phyloP scores from a whole-genome alignment of 1,140 invertebrate species.

The Trachelipus rathkii region DNA sequence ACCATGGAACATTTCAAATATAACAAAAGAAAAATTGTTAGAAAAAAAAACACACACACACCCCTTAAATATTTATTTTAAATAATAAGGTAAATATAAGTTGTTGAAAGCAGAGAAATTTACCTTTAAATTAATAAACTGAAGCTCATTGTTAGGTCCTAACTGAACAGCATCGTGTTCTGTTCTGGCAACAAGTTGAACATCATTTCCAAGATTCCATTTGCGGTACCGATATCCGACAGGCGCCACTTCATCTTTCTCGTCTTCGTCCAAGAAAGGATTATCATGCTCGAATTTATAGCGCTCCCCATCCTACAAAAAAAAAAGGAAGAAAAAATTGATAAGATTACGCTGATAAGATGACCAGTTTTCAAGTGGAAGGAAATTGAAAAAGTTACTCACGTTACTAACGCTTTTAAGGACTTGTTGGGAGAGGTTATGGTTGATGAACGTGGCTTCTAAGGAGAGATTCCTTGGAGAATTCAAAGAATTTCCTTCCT shows the following conservation, averaged over 20 bases:
- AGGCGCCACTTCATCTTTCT: constrained; percentile 81
- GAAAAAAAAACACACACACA: too few species aligned
- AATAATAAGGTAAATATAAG: too few species aligned
- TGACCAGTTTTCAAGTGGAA: too few species aligned
- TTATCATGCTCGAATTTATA: constrained; percentile 87
- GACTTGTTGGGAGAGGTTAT: constrained; percentile 98
- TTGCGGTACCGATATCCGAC: constrained; percentile 95
- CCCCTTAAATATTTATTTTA: too few species aligned
- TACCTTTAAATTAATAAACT: constrained; percentile 89
- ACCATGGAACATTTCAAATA: background rate
- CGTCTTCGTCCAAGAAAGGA: constrained; percentile 83
- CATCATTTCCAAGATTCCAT: constrained; percentile 91
- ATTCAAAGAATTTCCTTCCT: constrained; percentile 91
- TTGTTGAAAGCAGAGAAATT: background rate
- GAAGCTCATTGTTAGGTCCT: constrained; percentile 81
- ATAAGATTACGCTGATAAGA: background rate
- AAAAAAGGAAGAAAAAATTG: background rate
- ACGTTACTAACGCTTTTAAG: constrained; percentile 50
- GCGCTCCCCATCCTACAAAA: constrained; percentile 54
- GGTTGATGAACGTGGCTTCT: constrained; percentile 98
- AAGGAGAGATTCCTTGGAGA: constrained; percentile 91
- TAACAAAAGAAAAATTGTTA: background rate
- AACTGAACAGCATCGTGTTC: constrained; percentile 91
- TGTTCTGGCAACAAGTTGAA: constrained; percentile 85
- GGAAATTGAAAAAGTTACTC: background rate